Evolutionary conservation across 2,113 vertebrate species (phyloP).

Genomic region (Pomatostomus ruficeps): DNA sequence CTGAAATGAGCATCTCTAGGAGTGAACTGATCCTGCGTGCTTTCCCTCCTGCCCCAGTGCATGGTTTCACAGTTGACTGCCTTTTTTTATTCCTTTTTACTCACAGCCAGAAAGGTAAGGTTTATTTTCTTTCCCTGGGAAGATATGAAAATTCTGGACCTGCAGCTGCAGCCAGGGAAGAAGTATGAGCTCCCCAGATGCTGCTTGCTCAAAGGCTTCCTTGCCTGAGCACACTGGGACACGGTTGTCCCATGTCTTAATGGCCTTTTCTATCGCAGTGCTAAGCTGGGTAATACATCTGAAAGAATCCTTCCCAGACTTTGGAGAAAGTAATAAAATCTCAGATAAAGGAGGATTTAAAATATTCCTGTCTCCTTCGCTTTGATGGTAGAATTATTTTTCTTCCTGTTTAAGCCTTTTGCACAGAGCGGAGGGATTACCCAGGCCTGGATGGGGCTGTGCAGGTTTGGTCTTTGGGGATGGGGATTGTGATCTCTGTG

Average conservation of each 20-base stretch:
- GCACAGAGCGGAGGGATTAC: neutral
- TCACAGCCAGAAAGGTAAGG: neutral
- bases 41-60: neutral
- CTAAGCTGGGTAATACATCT: neutral
- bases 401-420: neutral
- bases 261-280: neutral
- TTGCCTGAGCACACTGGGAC: neutral
- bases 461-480: neutral
- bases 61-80: neutral
- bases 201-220: neutral
- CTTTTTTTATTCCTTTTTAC: neutral
- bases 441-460: neutral
- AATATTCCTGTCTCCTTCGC: neutral
- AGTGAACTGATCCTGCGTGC: neutral
- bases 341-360: neutral
- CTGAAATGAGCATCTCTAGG: neutral
- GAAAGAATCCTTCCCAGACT: neutral
- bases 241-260: neutral
- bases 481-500: neutral
- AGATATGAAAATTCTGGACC: neutral
- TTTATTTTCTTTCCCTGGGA: neutral
- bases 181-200: neutral
- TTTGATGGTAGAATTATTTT: neutral
- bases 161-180: neutral
- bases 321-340: neutral